Conservation (phyloP, 2,888 invertebrate species). For the Kryphioiulus occultus region DNA sequence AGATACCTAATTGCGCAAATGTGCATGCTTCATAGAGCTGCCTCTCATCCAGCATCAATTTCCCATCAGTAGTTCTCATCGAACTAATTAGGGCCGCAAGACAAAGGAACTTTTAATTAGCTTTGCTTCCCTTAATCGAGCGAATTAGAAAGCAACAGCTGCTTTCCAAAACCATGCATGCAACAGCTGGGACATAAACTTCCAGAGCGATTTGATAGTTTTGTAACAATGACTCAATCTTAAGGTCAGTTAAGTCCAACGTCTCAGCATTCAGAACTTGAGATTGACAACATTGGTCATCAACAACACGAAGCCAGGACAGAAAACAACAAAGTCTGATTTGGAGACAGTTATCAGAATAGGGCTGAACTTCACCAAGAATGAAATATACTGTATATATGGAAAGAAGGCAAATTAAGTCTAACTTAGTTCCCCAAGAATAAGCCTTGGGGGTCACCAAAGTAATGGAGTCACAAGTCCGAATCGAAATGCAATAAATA, state of each 20-base stretch:
- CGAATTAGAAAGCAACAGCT: background rate
- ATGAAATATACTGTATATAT: no score
- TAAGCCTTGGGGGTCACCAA: background rate
- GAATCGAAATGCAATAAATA: background rate
- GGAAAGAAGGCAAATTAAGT: no score
- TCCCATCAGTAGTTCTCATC: background rate
- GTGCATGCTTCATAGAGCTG: background rate
- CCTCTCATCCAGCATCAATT: background rate
- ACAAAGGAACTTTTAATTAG: background rate
- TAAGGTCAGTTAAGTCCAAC: background rate
- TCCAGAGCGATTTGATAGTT: background rate
- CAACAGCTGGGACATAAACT: background rate
- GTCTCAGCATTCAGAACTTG: background rate
- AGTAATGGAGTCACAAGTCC: background rate
- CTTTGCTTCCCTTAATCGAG: background rate
- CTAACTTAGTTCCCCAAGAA: no score
- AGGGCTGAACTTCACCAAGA: no score
- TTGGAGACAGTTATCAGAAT: no score
- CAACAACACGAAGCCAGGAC: no score
- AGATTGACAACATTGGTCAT: no score
- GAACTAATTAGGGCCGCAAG: background rate
- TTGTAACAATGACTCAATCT: background rate
- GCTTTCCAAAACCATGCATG: background rate
- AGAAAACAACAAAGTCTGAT: no score
- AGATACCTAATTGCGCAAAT: background rate